Percentiles rank a stretch among this genome's conserved stretches.
Evolutionary conservation across 2,113 vertebrate species (phyloP).

Genomic region (Clinocottus analis): DNA sequence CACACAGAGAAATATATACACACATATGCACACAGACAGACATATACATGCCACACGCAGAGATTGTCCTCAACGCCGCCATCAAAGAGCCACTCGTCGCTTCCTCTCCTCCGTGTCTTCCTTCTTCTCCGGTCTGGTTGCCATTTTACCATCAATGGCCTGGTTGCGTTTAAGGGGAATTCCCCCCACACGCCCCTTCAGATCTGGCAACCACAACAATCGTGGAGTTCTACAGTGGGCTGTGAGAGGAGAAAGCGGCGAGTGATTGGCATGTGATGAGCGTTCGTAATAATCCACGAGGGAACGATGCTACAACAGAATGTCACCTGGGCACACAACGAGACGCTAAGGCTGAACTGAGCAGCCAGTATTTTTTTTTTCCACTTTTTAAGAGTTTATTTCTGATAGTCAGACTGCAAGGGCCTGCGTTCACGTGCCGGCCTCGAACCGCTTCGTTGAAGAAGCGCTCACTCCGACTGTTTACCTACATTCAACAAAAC

Average conservation of each 20-base stretch:
- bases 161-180: conserved; percentile 66
- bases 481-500: too few species aligned
- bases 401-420: neutral
- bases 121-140: conserved; percentile 53
- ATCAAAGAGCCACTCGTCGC: conserved; percentile 54
- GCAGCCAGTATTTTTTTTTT: too few species aligned
- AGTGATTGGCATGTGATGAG: conserved; percentile 59
- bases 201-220: conserved; percentile 66
- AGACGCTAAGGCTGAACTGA: neutral
- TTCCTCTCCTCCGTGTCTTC: conserved; percentile 55
- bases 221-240: conserved; percentile 29
- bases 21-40: conserved; percentile 11
- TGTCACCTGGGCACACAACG: neutral
- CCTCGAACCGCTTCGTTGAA: too few species aligned
- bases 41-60: conserved; percentile 68
- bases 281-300: neutral
- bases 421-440: too few species aligned
- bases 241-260: conserved; percentile 64
- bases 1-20: conserved; percentile 15
- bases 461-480: neutral
- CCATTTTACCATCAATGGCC: conserved; percentile 63
- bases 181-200: conserved; percentile 29
- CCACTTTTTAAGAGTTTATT: too few species aligned
- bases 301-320: neutral
- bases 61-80: conserved; percentile 31